Evolutionary conservation across 1,140 invertebrate genomes (phyloP), one percentile per base, ranked within the genome.

Genomic region (Drosophila dunni): DNA sequence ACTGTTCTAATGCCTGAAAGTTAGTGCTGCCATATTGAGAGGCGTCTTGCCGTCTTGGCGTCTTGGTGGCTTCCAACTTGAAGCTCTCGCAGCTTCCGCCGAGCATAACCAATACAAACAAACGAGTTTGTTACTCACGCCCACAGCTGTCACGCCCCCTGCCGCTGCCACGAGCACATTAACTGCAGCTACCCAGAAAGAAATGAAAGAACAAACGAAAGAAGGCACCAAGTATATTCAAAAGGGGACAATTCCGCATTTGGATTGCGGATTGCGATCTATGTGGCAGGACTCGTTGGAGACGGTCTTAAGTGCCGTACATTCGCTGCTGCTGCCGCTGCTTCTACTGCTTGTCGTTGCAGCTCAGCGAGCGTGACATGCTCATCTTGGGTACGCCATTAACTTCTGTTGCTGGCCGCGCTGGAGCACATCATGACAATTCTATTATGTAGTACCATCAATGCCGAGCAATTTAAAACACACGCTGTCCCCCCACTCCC

Each of bases 331-430:
- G n/a, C 40, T 15, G 8, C 13, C 17, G 10, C 44, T 50, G 45
- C 17, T 17, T 11, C 45, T 36, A 45, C 45, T 53, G 3, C 42
- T 60, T 44, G 15, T 15, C 81, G 83, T 88, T 80, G 68, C 84
- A 89, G 84, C 75, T 78, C 84, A 88, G 84, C 80, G 84, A 88
- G 84, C 84, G 79, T 88, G 84, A 88, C 84, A 89, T 88, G 84
- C 76, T 78, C 86, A 86, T 88, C 83, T 73, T 89, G 68, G 76
- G 66, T 69, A 54, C 64, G 80, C 75, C 80, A 82, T 82, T 82
- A 82, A 77, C 79, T 75, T 65, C 70, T 73, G 70, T 45, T 61
- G 51, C 48, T 73, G 56, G 64, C 70, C 70, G 65, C 71, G 71
- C 71, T 69, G 65, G 65, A 74, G 71, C 71, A 74, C 71, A 69